Conservation (phyloP, 1,140 invertebrate species). For the Aphis craccivora region DNA sequence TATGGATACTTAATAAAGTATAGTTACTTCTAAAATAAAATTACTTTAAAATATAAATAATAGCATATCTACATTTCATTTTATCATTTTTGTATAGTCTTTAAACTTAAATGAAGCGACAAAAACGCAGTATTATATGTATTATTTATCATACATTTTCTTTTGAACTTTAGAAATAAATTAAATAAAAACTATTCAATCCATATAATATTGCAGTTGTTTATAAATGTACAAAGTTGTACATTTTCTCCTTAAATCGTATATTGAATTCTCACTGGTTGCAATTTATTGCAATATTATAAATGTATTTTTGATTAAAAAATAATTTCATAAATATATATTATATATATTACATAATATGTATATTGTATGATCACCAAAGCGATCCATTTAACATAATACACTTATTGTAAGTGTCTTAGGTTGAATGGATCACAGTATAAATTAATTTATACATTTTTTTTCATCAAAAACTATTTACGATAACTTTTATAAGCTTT, state of each 20-base stretch:
- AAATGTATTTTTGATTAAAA: neutral
- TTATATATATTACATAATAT: too few species aligned
- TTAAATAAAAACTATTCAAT: neutral
- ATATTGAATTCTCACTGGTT: neutral
- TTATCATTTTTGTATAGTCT: neutral
- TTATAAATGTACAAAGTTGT: neutral
- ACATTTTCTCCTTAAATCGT: neutral
- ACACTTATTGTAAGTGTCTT: neutral
- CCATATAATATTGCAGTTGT: neutral
- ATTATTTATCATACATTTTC: neutral
- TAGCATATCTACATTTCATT: neutral
- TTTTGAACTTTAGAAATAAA: neutral
- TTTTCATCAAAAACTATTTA: neutral
- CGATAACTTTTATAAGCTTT: neutral
- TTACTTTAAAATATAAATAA: neutral
- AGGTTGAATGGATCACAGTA: neutral
- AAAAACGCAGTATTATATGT: neutral
- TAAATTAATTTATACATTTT: neutral
- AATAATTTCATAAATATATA: neutral
- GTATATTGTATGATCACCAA: neutral
- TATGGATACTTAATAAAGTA: neutral
- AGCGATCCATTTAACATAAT: neutral
- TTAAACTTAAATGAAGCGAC: neutral
- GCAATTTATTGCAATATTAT: neutral
- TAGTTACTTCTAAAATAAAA: neutral